Evolutionary conservation across 2,113 vertebrate species (phyloP).

Genomic region (Peromyscus leucopus): DNA sequence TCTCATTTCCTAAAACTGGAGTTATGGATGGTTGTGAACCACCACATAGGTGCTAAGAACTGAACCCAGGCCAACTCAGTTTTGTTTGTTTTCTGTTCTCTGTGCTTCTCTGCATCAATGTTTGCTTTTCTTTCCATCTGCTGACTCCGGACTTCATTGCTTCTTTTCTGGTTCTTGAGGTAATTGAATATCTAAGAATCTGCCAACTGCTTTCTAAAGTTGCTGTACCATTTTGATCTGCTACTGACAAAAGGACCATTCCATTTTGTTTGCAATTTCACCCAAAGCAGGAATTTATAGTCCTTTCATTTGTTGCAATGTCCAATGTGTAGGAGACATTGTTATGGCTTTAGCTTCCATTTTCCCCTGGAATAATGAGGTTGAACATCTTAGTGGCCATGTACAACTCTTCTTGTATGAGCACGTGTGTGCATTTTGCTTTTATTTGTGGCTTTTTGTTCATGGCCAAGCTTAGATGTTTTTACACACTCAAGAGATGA

Average conservation of each 20-base stretch:
- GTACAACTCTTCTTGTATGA: neutral
- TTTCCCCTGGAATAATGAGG: neutral
- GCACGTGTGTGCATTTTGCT: neutral
- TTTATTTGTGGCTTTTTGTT: conserved; percentile 16
- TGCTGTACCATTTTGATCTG: neutral
- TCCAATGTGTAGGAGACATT: neutral
- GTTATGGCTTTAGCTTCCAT: neutral
- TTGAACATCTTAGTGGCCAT: neutral
- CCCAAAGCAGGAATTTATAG: neutral
- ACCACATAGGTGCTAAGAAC: neutral
- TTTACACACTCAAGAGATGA: neutral
- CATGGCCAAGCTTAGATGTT: neutral
- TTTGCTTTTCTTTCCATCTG: neutral
- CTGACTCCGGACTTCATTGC: neutral
- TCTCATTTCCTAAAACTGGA: neutral
- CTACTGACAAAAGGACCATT: neutral
- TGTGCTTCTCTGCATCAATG: neutral
- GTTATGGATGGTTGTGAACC: neutral
- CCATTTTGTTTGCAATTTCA: neutral
- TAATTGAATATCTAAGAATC: conserved; percentile 1
- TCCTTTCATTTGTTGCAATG: neutral
- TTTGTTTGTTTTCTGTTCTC: neutral
- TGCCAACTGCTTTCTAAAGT: neutral
- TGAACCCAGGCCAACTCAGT: neutral
- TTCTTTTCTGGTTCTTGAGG: neutral